A percentile compares a stretch with the other conserved stretches of the same genome.
These are phyloP conservation scores for Chascanopsetta lugubris DNA, from an alignment of 2,113 vertebrate genomes.

Conservation along the genomic window DNA sequence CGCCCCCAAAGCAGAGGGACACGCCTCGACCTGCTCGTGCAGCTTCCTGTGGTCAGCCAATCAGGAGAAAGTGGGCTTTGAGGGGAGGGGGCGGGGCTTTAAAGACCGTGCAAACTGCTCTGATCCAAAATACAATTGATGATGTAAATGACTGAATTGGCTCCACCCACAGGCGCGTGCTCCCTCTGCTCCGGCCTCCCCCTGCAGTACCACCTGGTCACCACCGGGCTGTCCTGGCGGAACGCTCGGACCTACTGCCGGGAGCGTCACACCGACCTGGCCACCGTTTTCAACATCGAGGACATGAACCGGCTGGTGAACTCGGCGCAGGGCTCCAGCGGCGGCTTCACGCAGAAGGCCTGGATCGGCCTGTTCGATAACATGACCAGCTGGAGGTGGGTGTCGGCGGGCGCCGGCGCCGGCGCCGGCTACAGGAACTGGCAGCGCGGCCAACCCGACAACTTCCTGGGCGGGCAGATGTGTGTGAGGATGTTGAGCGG, in stretches of 20 bases:
- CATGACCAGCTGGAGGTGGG: conserved; percentile 30
- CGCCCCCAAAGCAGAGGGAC: too few relatives aligned
- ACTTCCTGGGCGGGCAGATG: conserved; percentile 15
- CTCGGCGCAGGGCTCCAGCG: not conserved
- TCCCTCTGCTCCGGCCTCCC: not conserved
- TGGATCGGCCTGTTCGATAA: conserved; percentile 34
- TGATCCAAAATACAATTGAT: too few relatives aligned
- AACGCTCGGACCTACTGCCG: conserved; percentile 17
- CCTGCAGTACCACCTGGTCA: conserved; percentile 8
- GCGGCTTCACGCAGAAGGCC: not conserved
- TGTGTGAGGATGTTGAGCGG: conserved; percentile 12
- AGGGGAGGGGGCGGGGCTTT: too few relatives aligned
- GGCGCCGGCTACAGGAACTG: not conserved
- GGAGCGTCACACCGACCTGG: conserved; percentile 7
- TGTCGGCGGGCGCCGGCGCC: not conserved
- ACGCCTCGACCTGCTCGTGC: too few relatives aligned
- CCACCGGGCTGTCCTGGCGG: not conserved
- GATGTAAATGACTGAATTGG: too few relatives aligned
- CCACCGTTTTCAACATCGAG: conserved; percentile 9
- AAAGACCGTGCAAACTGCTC: too few relatives aligned
- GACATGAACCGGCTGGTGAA: conserved; percentile 23
- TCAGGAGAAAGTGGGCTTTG: too few relatives aligned
- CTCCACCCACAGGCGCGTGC: conserved; percentile 10
- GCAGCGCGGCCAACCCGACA: conserved; percentile 15
- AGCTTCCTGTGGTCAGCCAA: too few relatives aligned